A percentile compares a stretch with the other conserved stretches of the same genome.
Conservation (phyloP, 2,113 vertebrate genomes). For the Fregetta grallaria region DNA sequence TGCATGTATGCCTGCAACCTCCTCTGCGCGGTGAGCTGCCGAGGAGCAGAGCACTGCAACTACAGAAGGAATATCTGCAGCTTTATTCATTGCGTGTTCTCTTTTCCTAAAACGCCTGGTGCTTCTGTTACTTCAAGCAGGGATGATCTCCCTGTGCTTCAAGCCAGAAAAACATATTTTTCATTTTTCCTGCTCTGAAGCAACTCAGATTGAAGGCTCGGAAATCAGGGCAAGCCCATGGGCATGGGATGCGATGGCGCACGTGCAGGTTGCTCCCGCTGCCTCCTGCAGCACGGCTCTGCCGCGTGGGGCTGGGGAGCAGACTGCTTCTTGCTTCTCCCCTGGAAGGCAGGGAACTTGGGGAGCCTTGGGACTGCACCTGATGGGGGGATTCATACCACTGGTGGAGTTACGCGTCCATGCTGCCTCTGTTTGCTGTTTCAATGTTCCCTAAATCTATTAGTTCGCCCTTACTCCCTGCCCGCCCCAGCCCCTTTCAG, state of each 20-base stretch:
- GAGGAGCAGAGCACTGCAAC: not conserved
- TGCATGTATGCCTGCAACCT: fast-evolving
- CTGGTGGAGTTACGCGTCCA: fast-evolving
- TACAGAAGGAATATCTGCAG: not conserved
- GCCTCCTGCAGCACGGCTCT: not conserved
- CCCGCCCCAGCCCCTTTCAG: not conserved
- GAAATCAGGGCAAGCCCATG: not conserved
- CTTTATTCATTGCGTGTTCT: not conserved
- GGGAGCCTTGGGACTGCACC: not conserved
- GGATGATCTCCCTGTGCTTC: not conserved
- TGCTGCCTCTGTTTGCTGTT: not conserved
- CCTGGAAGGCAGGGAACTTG: not conserved
- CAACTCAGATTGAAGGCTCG: not conserved
- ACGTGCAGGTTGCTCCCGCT: fast-evolving
- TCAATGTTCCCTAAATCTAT: not conserved
- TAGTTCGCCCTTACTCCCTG: not conserved
- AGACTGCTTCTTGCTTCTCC: not conserved
- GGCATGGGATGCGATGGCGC: not conserved
- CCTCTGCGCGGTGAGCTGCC: not conserved
- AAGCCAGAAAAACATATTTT: not conserved
- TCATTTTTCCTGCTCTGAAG: not conserved
- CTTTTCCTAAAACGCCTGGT: not conserved
- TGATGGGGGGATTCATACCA: fast-evolving
- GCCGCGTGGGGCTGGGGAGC: not conserved
- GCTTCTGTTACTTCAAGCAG: not conserved